A percentile compares a stretch with the other conserved stretches of the same genome.
Conservation (phyloP, 1,140 invertebrate genomes). For the Aphaenogaster floridana region DNA sequence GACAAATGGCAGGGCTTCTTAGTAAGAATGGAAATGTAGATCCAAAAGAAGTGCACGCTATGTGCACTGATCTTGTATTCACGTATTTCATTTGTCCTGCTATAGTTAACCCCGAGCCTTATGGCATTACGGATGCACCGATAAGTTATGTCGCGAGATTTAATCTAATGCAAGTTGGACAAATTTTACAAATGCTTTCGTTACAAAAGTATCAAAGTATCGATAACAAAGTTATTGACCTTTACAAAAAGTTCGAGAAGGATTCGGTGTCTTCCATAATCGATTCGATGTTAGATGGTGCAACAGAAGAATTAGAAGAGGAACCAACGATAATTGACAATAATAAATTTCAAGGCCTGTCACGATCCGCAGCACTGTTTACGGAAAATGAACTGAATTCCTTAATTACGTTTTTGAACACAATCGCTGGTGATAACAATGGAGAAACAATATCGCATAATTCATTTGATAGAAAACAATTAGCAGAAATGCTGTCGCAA, state of each 20-base stretch:
- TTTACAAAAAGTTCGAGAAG: slow-evolving; percentile 93
- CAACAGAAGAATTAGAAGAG: slow-evolving; percentile 87
- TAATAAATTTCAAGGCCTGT: slow-evolving; percentile 88
- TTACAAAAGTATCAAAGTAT: slow-evolving; percentile 94
- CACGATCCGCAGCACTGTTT: slow-evolving; percentile 90
- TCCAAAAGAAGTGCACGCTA: slow-evolving; percentile 90
- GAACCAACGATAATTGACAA: slow-evolving; percentile 88
- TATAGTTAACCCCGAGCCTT: slow-evolving; percentile 97
- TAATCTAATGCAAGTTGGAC: slow-evolving; percentile 96
- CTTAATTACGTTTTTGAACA: slow-evolving; percentile 88
- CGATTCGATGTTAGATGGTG: slow-evolving; percentile 90
- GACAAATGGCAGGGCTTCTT: slow-evolving; percentile 91
- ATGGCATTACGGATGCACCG: slow-evolving; percentile 98
- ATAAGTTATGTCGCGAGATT: slow-evolving; percentile 96
- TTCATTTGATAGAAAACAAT: slow-evolving; percentile 78
- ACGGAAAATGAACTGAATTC: slow-evolving; percentile 90
- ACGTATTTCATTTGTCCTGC: slow-evolving; percentile 98
- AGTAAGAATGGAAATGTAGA: slow-evolving; percentile 89
- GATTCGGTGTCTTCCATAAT: slow-evolving; percentile 92
- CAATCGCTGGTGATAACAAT: slow-evolving; percentile 68
- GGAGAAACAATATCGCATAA: slow-evolving; percentile 54
- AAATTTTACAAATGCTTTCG: slow-evolving; percentile 97
- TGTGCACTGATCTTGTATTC: slow-evolving; percentile 97
- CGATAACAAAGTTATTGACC: slow-evolving; percentile 90
- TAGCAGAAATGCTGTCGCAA: slow-evolving; percentile 82